These are phyloP conservation scores for Procavia capensis DNA, from an alignment of 2,113 vertebrate species.

Conservation along the genomic window DNA sequence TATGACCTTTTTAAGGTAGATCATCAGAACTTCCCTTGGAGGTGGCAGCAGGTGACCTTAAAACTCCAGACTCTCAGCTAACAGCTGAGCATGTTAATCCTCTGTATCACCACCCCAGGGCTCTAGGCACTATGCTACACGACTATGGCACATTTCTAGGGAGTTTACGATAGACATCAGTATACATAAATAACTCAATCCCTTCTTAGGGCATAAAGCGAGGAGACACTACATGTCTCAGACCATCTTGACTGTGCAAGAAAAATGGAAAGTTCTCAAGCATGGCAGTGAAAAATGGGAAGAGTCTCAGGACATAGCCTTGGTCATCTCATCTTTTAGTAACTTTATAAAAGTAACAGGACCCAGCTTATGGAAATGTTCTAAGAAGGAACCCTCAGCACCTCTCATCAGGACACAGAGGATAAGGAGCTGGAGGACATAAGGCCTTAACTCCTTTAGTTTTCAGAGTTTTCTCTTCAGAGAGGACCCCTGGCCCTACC, in stretches of 20 bases:
- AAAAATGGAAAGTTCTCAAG: background rate
- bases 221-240: background rate
- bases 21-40: background rate
- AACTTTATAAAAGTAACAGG: background rate
- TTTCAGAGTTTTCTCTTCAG: slow-evolving; percentile 26
- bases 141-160: background rate
- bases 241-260: background rate
- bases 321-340: background rate
- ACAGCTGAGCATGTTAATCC: background rate
- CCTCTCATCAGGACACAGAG: background rate
- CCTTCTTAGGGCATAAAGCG: background rate
- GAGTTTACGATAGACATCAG: background rate
- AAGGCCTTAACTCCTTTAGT: background rate
- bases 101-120: background rate
- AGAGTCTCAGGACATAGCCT: background rate
- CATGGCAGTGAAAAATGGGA: background rate
- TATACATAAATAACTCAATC: background rate
- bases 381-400: background rate
- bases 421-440: background rate
- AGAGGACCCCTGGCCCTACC: background rate
- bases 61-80: background rate
- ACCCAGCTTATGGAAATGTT: background rate
- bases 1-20: background rate
- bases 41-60: too few relatives aligned
- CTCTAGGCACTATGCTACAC: background rate